Conservation (phyloP, 2,797 vertebrate species). For the Enteromius unitaeniatus region DNA sequence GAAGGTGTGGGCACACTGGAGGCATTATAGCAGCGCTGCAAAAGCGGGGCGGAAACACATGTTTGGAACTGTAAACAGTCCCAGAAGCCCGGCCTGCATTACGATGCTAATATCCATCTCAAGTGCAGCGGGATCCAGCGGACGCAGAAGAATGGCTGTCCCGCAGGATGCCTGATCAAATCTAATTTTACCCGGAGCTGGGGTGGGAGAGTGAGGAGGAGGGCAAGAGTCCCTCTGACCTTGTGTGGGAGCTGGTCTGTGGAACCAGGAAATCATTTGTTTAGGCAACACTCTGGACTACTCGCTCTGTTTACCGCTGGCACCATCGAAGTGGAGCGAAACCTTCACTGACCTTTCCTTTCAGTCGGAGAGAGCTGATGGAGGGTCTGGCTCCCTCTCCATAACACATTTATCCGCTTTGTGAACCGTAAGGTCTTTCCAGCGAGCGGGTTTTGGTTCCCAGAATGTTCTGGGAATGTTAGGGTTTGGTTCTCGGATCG, state of each 20-base stretch:
- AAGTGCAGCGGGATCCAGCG: slow-evolving; percentile 30
- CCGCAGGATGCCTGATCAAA: slow-evolving; percentile 57
- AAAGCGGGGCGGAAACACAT: slow-evolving; percentile 64
- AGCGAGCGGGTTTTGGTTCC: slow-evolving; percentile 14
- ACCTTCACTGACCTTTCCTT: slow-evolving; percentile 51
- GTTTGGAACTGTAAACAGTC: slow-evolving; percentile 60
- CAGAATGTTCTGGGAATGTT: slow-evolving; percentile 18
- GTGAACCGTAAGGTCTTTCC: background rate
- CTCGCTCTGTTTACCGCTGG: slow-evolving; percentile 67
- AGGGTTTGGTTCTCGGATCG: background rate
- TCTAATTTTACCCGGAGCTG: slow-evolving; percentile 55
- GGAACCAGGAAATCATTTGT: slow-evolving; percentile 74
- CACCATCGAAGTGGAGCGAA: slow-evolving; percentile 53
- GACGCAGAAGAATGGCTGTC: slow-evolving; percentile 65
- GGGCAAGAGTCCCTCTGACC: slow-evolving; percentile 74
- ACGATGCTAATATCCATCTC: slow-evolving; percentile 52
- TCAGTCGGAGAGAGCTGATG: slow-evolving; percentile 49
- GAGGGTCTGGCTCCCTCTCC: slow-evolving; percentile 65
- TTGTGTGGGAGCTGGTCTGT: slow-evolving; percentile 67
- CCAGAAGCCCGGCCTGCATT: slow-evolving; percentile 50
- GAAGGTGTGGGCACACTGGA: slow-evolving; percentile 52
- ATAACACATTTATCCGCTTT: slow-evolving; percentile 9
- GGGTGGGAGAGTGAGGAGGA: slow-evolving; percentile 22
- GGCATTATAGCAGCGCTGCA: slow-evolving; percentile 65
- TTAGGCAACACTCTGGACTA: slow-evolving; percentile 59